These are phyloP conservation scores for Diachasma alloeum DNA, from an alignment of 1,140 invertebrate species.

Conservation along the genomic window DNA sequence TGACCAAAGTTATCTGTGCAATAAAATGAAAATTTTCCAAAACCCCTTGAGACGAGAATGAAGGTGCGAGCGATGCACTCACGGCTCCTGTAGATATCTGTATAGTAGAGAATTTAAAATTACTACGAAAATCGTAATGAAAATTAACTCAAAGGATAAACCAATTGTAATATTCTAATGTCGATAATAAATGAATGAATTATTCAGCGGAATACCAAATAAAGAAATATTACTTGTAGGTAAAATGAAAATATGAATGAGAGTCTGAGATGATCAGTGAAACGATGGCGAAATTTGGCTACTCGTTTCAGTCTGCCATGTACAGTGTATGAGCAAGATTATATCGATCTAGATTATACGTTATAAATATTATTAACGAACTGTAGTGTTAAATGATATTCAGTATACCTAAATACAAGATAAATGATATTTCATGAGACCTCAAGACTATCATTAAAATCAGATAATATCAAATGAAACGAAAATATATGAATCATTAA, in stretches of 20 bases:
- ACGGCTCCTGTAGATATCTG: slow-evolving; percentile 63
- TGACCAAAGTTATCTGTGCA: slow-evolving; percentile 32
- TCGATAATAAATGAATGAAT: slow-evolving; percentile 48
- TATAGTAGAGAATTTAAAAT: slow-evolving; percentile 53
- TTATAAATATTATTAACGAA: slow-evolving; percentile 58
- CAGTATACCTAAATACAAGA: slow-evolving; percentile 36
- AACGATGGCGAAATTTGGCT: background rate
- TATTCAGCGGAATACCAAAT: slow-evolving; percentile 50
- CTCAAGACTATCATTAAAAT: background rate
- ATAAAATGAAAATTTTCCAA: background rate
- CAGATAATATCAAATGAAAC: background rate
- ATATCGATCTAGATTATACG: slow-evolving; percentile 51
- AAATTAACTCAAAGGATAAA: slow-evolving; percentile 29
- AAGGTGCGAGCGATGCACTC: slow-evolving; percentile 46
- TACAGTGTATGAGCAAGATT: slow-evolving; percentile 54
- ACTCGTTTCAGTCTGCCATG: slow-evolving; percentile 39
- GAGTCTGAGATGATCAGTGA: slow-evolving; percentile 24
- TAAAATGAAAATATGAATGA: slow-evolving; percentile 33
- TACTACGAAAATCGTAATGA: slow-evolving; percentile 49
- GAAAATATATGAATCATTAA: background rate
- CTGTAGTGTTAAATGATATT: slow-evolving; percentile 55
- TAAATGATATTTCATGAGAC: slow-evolving; percentile 1
- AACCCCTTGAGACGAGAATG: background rate
- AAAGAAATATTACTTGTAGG: slow-evolving; percentile 7
- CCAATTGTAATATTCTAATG: slow-evolving; percentile 55